These are phyloP conservation scores for Nyctereutes procyonoides DNA, from an alignment of 2,113 vertebrate species.

Conservation along the genomic window DNA sequence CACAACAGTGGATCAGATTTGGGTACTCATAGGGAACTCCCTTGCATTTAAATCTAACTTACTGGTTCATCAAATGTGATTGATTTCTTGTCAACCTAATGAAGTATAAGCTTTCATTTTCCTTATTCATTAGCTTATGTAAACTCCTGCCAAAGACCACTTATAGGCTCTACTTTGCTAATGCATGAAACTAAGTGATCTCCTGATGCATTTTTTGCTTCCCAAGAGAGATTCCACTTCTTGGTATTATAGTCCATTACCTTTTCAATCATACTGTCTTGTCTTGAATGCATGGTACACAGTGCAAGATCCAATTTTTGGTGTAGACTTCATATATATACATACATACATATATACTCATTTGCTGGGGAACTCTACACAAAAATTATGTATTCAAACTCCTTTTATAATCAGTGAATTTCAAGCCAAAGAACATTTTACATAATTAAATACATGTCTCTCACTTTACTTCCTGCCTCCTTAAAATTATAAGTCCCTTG, in stretches of 20 bases:
- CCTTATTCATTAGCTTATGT: conserved; percentile 73
- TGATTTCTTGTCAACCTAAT: conserved; percentile 77
- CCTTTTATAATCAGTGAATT: background rate
- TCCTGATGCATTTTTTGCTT: conserved; percentile 74
- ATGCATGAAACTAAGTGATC: conserved; percentile 71
- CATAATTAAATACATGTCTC: background rate
- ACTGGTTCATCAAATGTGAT: conserved; percentile 63
- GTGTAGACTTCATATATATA: background rate
- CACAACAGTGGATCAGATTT: background rate
- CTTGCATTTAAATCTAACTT: conserved; percentile 68
- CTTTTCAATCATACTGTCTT: conserved; percentile 58
- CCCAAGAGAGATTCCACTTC: conserved; percentile 61
- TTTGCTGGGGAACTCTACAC: conserved; percentile 25
- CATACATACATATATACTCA: background rate
- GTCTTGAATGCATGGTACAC: background rate
- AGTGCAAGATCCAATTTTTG: background rate
- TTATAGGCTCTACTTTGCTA: conserved; percentile 75
- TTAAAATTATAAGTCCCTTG: conserved; percentile 19
- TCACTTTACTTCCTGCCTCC: background rate
- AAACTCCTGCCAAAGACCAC: conserved; percentile 77
- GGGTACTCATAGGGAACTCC: background rate
- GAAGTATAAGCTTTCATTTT: conserved; percentile 79
- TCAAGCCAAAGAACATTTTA: conserved; percentile 51
- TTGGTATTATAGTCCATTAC: conserved; percentile 74
- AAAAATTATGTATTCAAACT: background rate